phyloP scores from a whole-genome alignment of 2,888 invertebrate genomes.

The Ophion slaviceki region DNA sequence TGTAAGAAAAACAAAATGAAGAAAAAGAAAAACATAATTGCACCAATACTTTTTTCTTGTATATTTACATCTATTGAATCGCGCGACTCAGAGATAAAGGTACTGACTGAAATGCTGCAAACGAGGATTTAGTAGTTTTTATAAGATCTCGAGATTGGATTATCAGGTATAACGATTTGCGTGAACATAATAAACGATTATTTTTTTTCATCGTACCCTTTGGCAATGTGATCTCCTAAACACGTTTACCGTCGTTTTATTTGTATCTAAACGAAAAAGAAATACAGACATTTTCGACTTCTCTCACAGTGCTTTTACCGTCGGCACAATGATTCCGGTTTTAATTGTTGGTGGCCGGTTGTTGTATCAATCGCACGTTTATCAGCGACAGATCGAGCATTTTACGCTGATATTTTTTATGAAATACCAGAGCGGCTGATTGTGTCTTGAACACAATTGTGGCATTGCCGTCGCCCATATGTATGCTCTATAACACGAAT shows the following conservation, averaged over 20 bases:
- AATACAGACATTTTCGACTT: slow-evolving; percentile 15
- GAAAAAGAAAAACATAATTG: slow-evolving; percentile 22
- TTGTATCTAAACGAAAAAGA: not conserved
- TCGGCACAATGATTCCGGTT: slow-evolving; percentile 12
- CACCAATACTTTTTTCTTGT: slow-evolving; percentile 2
- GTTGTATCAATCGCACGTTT: slow-evolving; percentile 83
- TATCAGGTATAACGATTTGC: not conserved
- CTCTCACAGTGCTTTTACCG: slow-evolving; percentile 1
- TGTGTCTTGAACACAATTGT: slow-evolving; percentile 85
- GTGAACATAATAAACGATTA: not conserved
- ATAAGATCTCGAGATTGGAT: slow-evolving; percentile 5
- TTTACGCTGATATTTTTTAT: slow-evolving; percentile 85
- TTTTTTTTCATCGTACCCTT: not conserved
- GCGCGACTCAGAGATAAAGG: slow-evolving; percentile 7
- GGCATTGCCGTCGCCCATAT: slow-evolving; percentile 80
- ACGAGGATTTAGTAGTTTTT: slow-evolving; percentile 14
- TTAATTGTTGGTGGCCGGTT: slow-evolving; percentile 65
- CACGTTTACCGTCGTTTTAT: not conserved
- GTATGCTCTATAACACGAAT: slow-evolving; percentile 79
- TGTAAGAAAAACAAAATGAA: slow-evolving; percentile 7
- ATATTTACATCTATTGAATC: slow-evolving; percentile 55
- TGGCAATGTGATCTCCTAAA: slow-evolving; percentile 22
- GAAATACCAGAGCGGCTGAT: slow-evolving; percentile 85
- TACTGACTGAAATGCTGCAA: slow-evolving; percentile 42
- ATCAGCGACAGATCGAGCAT: slow-evolving; percentile 86